These are phyloP conservation scores for Butorides virescens DNA, from an alignment of 2,113 vertebrate genomes.

Conservation along the genomic window DNA sequence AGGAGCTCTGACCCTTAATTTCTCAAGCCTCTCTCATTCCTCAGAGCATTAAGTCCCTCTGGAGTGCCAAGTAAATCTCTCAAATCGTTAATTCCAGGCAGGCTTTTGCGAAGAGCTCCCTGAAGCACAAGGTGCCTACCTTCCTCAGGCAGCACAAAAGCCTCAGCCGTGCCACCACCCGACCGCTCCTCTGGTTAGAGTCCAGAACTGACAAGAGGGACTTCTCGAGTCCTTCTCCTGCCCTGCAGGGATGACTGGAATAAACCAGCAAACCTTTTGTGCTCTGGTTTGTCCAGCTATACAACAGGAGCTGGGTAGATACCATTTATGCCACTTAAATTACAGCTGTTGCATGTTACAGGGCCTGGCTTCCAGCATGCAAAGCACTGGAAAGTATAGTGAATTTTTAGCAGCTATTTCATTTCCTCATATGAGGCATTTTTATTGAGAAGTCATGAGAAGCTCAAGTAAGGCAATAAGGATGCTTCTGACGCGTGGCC, in stretches of 20 bases:
- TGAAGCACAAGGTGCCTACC: background rate
- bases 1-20: background rate
- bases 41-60: background rate
- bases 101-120: background rate
- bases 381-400: background rate
- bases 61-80: background rate
- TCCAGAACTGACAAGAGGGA: background rate
- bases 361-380: background rate
- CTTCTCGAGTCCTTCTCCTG: background rate
- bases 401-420: background rate
- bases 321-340: background rate
- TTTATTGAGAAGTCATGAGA: background rate
- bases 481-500: rapidly evolving
- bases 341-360: rapidly evolving
- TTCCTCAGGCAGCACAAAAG: background rate
- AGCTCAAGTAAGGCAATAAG: background rate
- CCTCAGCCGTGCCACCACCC: background rate
- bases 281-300: background rate
- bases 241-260: background rate
- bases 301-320: background rate
- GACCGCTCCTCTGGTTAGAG: background rate
- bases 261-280: background rate
- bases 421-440: background rate
- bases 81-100: background rate
- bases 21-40: background rate